Percentiles rank a stretch among this genome's conserved stretches.
phyloP scores from a whole-genome alignment of 2,797 vertebrate genomes.

The Macroramphosus scolopax region DNA sequence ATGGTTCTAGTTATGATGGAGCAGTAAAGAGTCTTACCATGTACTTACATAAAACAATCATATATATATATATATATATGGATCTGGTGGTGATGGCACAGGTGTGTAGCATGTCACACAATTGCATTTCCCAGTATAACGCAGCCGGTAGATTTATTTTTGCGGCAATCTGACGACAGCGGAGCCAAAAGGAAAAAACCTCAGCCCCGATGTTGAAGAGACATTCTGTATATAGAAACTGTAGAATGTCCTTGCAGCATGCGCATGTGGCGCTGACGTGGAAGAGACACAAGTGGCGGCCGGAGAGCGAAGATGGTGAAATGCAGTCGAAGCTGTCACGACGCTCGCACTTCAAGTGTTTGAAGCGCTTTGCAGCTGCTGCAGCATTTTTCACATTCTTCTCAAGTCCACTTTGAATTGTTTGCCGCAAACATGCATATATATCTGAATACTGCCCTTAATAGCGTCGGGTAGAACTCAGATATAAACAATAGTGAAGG shows the following conservation, averaged over 20 bases:
- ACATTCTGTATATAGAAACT: constrained; percentile 15
- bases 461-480: neutral
- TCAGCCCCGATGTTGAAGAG: constrained; percentile 2
- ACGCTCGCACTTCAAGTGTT: constrained; percentile 2
- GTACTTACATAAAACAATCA: too few species aligned
- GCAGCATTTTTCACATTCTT: constrained; percentile 2
- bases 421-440: neutral
- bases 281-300: constrained; percentile 4
- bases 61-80: too few species aligned
- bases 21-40: too few species aligned
- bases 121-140: too few species aligned
- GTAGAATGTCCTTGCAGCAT: constrained; percentile 3
- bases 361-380: constrained; percentile 6
- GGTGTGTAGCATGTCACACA: too few species aligned
- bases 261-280: constrained; percentile 8
- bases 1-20: too few species aligned
- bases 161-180: too few species aligned
- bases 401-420: constrained; percentile 4
- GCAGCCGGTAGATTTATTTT: too few species aligned
- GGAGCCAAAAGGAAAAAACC: too few species aligned
- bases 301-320: constrained; percentile 9
- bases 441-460: neutral
- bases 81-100: too few species aligned
- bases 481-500: constrained; percentile 18
- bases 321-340: constrained; percentile 12